phyloP scores from a whole-genome alignment of 2,888 invertebrate species.

The Entomobrya proxima region DNA sequence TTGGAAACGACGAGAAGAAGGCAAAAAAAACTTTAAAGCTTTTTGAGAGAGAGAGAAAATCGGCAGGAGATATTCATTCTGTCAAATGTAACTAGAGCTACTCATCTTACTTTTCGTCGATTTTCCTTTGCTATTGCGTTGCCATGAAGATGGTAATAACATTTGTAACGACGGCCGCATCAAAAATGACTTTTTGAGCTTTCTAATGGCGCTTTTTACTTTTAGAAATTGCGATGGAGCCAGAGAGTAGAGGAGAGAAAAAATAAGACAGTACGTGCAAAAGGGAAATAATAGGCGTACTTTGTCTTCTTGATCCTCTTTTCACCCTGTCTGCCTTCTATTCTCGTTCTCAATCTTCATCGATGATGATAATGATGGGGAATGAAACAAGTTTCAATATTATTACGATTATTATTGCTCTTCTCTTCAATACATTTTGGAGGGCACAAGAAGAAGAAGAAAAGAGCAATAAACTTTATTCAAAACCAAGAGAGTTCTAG shows the following conservation, averaged over 20 bases:
- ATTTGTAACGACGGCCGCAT: conserved; percentile 37
- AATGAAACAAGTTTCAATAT: conserved; percentile 43
- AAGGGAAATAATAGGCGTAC: conserved; percentile 30
- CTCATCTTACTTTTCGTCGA: conserved; percentile 54
- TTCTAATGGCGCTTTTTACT: conserved; percentile 26
- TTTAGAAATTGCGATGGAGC: conserved; percentile 31
- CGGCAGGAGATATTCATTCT: conserved; percentile 47
- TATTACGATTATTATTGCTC: conserved; percentile 30
- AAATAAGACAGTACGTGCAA: conserved; percentile 22
- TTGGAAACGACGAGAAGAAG: no score
- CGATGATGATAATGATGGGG: background rate
- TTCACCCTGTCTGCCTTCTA: background rate
- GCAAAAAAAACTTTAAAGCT: no score
- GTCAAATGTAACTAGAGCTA: conserved; percentile 53
- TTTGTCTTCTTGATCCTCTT: conserved; percentile 32
- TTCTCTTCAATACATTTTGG: conserved; percentile 6
- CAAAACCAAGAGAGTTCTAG: no score
- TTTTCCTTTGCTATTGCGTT: background rate
- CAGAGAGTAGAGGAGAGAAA: background rate
- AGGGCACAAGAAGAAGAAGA: background rate
- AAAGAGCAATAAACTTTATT: background rate
- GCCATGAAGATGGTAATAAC: background rate
- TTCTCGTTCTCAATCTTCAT: background rate
- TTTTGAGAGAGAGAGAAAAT: conserved; percentile 23
- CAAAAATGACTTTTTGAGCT: conserved; percentile 48